Percentiles rank a stretch among this genome's conserved stretches.
Conservation (phyloP, 2,113 vertebrate genomes). For the Edolisoma coerulescens region DNA sequence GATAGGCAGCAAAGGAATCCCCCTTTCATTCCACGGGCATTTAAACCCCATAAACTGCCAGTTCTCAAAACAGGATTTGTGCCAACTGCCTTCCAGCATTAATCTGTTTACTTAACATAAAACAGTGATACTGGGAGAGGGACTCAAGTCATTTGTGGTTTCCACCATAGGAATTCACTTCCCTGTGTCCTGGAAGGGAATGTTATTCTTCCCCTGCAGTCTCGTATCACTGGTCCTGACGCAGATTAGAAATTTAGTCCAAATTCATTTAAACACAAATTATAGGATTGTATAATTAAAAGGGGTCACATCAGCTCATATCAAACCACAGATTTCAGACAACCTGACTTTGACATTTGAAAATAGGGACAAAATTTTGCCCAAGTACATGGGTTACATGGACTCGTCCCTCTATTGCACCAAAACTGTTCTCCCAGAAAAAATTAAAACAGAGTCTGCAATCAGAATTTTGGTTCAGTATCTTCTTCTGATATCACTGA, state of each 20-base stretch:
- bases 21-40: neutral
- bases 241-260: neutral
- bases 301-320: neutral
- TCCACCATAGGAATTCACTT: neutral
- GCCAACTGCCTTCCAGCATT: neutral
- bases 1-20: neutral
- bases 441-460: neutral
- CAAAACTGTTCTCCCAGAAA: neutral
- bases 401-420: neutral
- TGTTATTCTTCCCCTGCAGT: neutral
- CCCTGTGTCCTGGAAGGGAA: neutral
- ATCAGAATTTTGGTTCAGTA: neutral
- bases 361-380: neutral
- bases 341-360: neutral
- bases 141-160: neutral
- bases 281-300: neutral
- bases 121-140: neutral
- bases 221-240: neutral
- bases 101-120: neutral
- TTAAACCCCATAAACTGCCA: neutral
- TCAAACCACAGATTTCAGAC: neutral
- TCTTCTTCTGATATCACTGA: neutral
- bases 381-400: neutral
- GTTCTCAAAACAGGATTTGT: neutral
- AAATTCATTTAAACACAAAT: neutral